These are phyloP conservation scores for Charanyca ferruginea DNA, from an alignment of 2,888 invertebrate genomes.

Conservation along the genomic window DNA sequence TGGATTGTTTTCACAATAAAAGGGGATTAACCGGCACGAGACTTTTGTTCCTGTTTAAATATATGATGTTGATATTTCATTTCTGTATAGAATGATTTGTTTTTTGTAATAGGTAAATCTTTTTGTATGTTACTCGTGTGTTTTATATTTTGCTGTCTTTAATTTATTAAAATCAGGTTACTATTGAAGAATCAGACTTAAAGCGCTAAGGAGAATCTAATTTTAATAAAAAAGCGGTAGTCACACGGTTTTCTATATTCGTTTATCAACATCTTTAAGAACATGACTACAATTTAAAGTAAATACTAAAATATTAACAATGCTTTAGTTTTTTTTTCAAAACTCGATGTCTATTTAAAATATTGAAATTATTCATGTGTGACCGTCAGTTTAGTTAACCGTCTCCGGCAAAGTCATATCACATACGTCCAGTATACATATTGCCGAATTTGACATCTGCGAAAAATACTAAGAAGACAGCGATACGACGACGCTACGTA, in stretches of 20 bases:
- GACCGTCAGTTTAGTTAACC: conserved; percentile 10
- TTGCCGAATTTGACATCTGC: background rate
- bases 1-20: conserved; percentile 56
- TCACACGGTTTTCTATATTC: too few relatives aligned
- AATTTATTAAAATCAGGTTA: background rate
- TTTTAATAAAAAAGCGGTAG: background rate
- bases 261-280: background rate
- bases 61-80: conserved; percentile 23
- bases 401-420: background rate
- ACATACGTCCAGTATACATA: background rate
- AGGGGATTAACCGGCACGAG: conserved; percentile 28
- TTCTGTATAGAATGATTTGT: background rate
- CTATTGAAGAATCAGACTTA: too few relatives aligned
- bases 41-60: conserved; percentile 42
- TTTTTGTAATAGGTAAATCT: conserved; percentile 21
- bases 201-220: too few relatives aligned
- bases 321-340: background rate
- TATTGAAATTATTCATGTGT: conserved; percentile 29
- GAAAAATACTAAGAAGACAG: background rate
- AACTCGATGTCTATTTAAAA: background rate
- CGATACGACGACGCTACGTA: background rate
- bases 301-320: background rate
- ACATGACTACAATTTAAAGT: background rate
- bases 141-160: background rate
- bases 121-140: background rate